phyloP scores from a whole-genome alignment of 2,113 vertebrate genomes.

The Macaca nemestrina region DNA sequence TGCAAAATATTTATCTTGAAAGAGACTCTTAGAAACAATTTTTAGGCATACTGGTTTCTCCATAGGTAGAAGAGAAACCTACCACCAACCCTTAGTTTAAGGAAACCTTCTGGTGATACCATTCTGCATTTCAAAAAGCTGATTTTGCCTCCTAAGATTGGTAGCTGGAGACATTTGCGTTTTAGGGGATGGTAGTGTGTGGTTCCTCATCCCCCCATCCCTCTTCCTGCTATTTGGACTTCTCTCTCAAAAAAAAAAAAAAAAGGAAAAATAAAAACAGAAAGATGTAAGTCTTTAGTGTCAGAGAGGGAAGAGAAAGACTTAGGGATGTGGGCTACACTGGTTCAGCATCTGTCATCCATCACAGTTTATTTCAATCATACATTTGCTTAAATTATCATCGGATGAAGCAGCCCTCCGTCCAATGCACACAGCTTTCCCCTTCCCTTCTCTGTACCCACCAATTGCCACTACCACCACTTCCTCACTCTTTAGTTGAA shows the following conservation, averaged over 20 bases:
- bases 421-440: background rate
- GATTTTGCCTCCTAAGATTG: constrained; percentile 40
- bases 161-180: constrained; percentile 10
- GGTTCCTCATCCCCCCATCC: background rate
- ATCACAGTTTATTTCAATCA: constrained; percentile 65
- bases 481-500: constrained; percentile 48
- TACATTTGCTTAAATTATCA: constrained; percentile 58
- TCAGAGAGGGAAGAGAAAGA: constrained; percentile 45
- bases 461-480: background rate
- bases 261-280: background rate
- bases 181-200: background rate
- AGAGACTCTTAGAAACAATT: background rate
- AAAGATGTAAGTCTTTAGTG: background rate
- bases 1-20: background rate
- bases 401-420: constrained; percentile 33
- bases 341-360: constrained; percentile 50
- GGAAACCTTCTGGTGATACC: background rate
- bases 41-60: constrained; percentile 41
- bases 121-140: constrained; percentile 60
- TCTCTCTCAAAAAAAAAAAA: constrained; percentile 16
- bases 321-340: constrained; percentile 22
- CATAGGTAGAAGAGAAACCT: constrained; percentile 23
- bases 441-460: background rate
- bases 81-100: background rate
- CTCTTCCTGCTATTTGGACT: background rate